Percentiles rank a stretch among this genome's conserved stretches.
Evolutionary conservation across 35 echinoderm and acorn worm species (phyloP).

Genomic region (Eucidaris tribuloides): DNA sequence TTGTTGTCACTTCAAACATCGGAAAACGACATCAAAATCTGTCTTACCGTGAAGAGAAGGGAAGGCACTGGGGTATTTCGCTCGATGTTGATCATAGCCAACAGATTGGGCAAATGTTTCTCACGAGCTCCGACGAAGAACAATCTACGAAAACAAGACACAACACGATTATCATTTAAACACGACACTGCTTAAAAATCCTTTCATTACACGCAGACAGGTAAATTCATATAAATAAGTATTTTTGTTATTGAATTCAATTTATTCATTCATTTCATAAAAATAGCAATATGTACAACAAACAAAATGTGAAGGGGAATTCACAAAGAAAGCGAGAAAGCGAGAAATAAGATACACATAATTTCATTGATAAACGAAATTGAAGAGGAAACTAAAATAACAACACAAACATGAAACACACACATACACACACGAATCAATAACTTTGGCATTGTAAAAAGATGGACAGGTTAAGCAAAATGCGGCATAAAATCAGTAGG

Average conservation of each 20-base stretch:
- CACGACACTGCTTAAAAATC: not conserved
- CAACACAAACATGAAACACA: no score
- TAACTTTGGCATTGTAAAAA: no score
- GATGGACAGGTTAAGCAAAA: no score
- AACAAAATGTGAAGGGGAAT: no score
- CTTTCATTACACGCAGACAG: not conserved
- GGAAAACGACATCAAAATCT: no score
- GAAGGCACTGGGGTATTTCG: conserved; percentile 45
- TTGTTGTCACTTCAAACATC: no score
- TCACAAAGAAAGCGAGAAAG: not conserved
- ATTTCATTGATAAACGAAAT: no score
- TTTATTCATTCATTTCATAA: no score
- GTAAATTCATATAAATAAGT: not conserved
- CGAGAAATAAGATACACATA: no score
- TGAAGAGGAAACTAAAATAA: not conserved
- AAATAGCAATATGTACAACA: no score
- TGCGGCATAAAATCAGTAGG: no score
- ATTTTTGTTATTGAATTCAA: not conserved
- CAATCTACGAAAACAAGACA: conserved; percentile 29
- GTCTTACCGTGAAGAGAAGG: conserved; percentile 47
- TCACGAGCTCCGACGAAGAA: conserved; percentile 69
- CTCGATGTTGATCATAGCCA: conserved; percentile 58
- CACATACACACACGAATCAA: no score
- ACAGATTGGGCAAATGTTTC: conserved; percentile 39
- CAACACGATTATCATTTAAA: not conserved